These are phyloP conservation scores for Galeruca laticollis DNA, from an alignment of 2,888 invertebrate genomes.

Conservation along the genomic window DNA sequence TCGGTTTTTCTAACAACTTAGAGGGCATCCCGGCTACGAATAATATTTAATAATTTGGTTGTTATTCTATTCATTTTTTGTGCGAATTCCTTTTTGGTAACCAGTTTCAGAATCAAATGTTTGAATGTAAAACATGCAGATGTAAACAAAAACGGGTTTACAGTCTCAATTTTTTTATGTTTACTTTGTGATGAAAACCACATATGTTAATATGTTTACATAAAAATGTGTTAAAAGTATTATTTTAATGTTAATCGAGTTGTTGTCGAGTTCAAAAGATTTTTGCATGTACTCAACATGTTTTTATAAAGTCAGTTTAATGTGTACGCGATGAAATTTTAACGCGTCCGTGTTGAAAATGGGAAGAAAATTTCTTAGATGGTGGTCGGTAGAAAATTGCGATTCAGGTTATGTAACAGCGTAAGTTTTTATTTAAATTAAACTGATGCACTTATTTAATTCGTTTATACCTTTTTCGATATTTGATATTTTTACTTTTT, in stretches of 20 bases:
- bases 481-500: too few relatives aligned
- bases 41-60: not conserved
- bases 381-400: constrained; percentile 8
- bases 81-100: constrained; percentile 7
- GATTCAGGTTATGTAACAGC: not conserved
- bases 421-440: constrained; percentile 15
- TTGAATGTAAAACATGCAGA: constrained; percentile 11
- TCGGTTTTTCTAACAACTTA: not conserved
- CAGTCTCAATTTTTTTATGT: not conserved
- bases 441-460: constrained; percentile 11
- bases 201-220: constrained; percentile 27
- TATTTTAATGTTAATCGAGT: constrained; percentile 29
- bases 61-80: constrained; percentile 14
- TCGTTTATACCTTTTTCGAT: constrained; percentile 5
- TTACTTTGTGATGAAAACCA: constrained; percentile 3
- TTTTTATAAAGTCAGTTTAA: not conserved
- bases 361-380: constrained; percentile 14
- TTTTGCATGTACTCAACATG: constrained; percentile 16
- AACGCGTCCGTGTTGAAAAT: not conserved
- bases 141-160: constrained; percentile 25
- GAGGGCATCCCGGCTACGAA: not conserved
- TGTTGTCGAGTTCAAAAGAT: constrained; percentile 24
- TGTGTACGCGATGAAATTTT: not conserved
- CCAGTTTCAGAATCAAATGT: not conserved
- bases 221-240: constrained; percentile 36